A percentile compares a stretch with the other conserved stretches of the same genome.
Evolutionary conservation across 2,113 vertebrate species (phyloP).

Genomic region (Fregata magnificens): DNA sequence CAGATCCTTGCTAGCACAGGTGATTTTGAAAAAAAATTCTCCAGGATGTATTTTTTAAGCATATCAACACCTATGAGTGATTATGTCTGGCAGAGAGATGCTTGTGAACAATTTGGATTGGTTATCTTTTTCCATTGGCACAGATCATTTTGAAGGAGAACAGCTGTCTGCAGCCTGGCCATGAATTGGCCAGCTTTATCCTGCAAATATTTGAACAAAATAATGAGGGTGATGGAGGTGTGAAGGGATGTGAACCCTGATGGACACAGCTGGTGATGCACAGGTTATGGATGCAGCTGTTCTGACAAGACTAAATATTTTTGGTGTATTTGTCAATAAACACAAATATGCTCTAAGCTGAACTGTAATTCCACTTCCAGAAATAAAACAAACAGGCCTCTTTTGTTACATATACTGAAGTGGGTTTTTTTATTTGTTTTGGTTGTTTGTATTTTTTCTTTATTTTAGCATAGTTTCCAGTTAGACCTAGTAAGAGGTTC

Average conservation of each 20-base stretch:
- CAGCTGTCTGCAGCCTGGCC: not conserved
- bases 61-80: not conserved
- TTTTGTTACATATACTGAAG: not conserved
- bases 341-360: not conserved
- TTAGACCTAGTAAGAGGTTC: not conserved
- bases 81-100: not conserved
- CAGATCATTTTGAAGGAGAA: not conserved
- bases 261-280: not conserved
- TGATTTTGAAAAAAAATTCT: not conserved
- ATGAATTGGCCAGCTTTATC: not conserved
- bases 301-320: not conserved
- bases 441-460: no score
- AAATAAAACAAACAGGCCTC: not conserved
- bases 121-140: not conserved
- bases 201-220: not conserved
- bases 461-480: not conserved
- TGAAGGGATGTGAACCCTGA: not conserved
- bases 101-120: not conserved
- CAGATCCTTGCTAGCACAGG: not conserved
- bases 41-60: not conserved
- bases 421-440: not conserved
- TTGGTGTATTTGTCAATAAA: not conserved
- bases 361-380: not conserved
- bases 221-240: not conserved
- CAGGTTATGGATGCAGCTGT: not conserved